Base-by-base conservation (phyloP, 53 echinoderm and acorn worm genomes). In the Crossaster papposus region DNA sequence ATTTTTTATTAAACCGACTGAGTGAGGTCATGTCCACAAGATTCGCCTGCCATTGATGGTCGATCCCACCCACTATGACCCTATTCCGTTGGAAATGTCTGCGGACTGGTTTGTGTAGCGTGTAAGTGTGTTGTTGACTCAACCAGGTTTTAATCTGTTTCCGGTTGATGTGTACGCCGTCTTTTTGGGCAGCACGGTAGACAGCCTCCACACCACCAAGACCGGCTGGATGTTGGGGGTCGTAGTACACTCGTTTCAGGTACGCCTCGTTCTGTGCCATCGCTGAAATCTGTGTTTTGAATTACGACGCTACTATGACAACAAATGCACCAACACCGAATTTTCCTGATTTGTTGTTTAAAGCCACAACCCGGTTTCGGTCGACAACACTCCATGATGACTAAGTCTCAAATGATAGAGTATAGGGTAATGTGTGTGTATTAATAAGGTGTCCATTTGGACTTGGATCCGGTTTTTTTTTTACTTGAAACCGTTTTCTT, bases 41-140 rank as follows among this genome's bases (percentile, higher is more conserved):
- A 79, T 93, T 91, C 30, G 86, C 82, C 30, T 93, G 80, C 91
- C 94, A 94, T 13, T 80, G 81, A 29, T 94, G 91, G 70, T 94
- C 94, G 26, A 94, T 84, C 1, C 78, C 80, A 8, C 35, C 36
- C 0, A 82, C 89, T 4, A 65, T 20, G 28, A 89, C 89, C 32
- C 83, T 92, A 33, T 92, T 92, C 36, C 83, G 0, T 35, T 80
- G 23, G 38, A 89, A 92, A 28, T 65, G 81, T 51, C 51, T 81
- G 10, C 68, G 71, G 2, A 58, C 51, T 14, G 65, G 89, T 50
- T 81, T 82, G 81, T 92, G 92, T 20, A 92, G 54, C 17, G 89
- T 92, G 73, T 92, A 89, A 1, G 82, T 89, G 65, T 74, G 77
- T 36, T 92, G 92, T 50, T 52, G 73, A 33, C 24, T 73, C 50